Base-by-base conservation (phyloP, 2,888 invertebrate species). In the Asteroscopus sphinx region DNA sequence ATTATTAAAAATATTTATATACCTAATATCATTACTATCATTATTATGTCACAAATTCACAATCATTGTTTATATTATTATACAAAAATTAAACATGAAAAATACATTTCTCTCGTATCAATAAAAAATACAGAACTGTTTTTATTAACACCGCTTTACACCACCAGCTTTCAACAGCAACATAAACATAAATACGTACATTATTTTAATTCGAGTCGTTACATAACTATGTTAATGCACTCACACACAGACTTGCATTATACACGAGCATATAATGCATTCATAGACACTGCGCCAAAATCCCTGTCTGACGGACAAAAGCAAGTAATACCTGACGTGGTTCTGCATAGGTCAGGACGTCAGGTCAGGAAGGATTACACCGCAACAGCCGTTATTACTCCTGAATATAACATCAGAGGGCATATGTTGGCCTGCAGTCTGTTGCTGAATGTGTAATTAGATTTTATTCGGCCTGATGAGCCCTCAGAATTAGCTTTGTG, bases 381-480 rank as follows among this genome's bases (percentile, higher is more conserved):
- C n/a, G n/a, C n/a, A n/a, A n/a, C n/a, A 87, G 79, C 69, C 67
- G 80, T 83, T 83, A 87, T 87, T 86, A 88, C 85, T 75, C 78
- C 79, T 83, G 85, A 85, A 88, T 87, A 82, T 78, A 84, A 82
- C 82, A 87, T 86, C 86, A 85, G 70, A 84, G 72, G 45, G 40
- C 44, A 21, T 11, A 39, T 36, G 26, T 37, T 35, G 30, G 25
- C 21, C 36, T 33, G 46, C 30, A 46, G 16, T 51, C 41, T 28
- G 47, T 28, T 15, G 37, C 36, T 57, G 68, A 60, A 71, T 70
- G 67, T 68, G 77, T 81, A 83, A 82, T 82, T 79, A 80, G 73
- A 77, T 77, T 80, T 75, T 72, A 72, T 80, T 72, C 79, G 73
- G 65, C 56, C 68, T 69, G 73, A 68, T 76, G 79, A 79, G 65